Evolutionary conservation across 92 coral and sea anemone species (phyloP).

Genomic region (Phenganax marumi): DNA sequence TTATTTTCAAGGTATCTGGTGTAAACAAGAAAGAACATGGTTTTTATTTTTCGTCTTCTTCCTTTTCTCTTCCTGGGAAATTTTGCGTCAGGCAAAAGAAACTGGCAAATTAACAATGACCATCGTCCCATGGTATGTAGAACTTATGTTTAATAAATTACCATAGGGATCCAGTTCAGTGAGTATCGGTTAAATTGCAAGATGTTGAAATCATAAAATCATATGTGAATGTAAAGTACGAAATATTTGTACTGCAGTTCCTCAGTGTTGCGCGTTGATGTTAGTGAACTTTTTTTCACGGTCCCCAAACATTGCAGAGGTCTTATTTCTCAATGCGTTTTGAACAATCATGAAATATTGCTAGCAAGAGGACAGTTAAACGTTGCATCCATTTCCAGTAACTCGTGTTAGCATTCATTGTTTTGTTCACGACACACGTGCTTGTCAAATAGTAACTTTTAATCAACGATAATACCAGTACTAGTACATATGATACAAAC

Average conservation of each 20-base stretch:
- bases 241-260: background rate
- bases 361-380: background rate
- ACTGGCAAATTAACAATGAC: background rate
- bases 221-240: background rate
- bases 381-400: background rate
- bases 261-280: background rate
- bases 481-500: no score
- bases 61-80: slow-evolving; percentile 20
- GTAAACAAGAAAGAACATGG: slow-evolving; percentile 2
- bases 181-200: no score
- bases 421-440: no score
- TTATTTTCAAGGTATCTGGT: slow-evolving; percentile 9
- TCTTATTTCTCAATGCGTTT: background rate
- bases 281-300: background rate
- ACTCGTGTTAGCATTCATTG: no score
- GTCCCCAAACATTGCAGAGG: background rate
- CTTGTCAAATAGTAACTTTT: no score
- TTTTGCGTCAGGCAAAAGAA: slow-evolving; percentile 8
- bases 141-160: background rate
- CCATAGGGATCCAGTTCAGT: background rate
- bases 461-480: no score
- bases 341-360: background rate
- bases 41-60: slow-evolving; percentile 8
- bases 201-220: background rate
- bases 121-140: slow-evolving; percentile 20